Evolutionary conservation across 53 echinoderm and acorn worm genomes (phyloP).

Genomic region (Crossaster papposus): DNA sequence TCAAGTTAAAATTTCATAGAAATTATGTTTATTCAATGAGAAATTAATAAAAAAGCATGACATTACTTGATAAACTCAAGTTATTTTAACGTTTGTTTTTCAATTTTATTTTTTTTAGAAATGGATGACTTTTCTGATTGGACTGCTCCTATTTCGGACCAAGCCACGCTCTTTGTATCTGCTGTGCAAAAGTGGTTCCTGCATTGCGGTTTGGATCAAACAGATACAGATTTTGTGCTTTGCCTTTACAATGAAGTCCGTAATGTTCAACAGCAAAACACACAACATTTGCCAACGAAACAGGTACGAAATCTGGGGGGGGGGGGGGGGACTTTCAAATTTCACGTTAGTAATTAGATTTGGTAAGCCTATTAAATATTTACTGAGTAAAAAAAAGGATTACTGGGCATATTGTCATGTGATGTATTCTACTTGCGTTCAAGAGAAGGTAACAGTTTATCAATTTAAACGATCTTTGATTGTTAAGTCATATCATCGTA

Average conservation of each 20-base stretch:
- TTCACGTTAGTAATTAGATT: neutral
- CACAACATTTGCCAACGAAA: constrained; percentile 29
- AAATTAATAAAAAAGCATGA: no score
- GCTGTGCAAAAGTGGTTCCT: constrained; percentile 27
- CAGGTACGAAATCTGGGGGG: constrained; percentile 27
- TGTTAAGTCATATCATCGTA: no score
- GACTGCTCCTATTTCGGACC: constrained; percentile 2
- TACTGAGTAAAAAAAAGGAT: neutral
- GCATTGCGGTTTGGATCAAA: constrained; percentile 10
- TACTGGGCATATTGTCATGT: neutral
- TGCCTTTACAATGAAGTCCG: constrained; percentile 10
- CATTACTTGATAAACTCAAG: no score
- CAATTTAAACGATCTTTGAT: no score
- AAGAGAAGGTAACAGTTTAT: no score
- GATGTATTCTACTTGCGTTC: no score
- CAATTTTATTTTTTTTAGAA: neutral
- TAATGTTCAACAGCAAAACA: constrained; percentile 26
- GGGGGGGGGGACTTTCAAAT: neutral
- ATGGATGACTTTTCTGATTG: constrained; percentile 30
- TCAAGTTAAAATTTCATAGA: no score
- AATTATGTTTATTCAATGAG: no score
- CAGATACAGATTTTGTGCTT: constrained; percentile 6
- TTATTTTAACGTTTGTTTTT: no score
- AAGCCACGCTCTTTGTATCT: neutral
- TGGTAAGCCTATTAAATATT: neutral